A percentile compares a stretch with the other conserved stretches of the same genome.
phyloP scores from a whole-genome alignment of 2,888 invertebrate species.

The Pyrrhosoma nymphula region DNA sequence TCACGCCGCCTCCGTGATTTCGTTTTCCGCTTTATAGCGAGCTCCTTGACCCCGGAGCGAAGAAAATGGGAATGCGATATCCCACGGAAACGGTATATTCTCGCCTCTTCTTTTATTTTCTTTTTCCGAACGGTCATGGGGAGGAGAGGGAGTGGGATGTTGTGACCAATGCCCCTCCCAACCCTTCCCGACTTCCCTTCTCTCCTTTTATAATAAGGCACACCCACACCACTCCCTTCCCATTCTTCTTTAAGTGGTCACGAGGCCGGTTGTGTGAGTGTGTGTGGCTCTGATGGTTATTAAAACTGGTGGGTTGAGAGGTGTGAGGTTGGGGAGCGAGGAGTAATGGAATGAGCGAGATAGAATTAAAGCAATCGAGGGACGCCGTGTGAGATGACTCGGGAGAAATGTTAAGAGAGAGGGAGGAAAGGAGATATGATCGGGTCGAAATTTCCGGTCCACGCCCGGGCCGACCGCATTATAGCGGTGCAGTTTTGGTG shows the following conservation, averaged over 20 bases:
- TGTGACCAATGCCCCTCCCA: conserved; percentile 43
- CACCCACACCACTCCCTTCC: background rate
- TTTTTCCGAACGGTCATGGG: background rate
- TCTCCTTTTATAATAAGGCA: background rate
- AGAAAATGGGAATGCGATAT: conserved; percentile 45
- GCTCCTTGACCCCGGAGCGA: conserved; percentile 50
- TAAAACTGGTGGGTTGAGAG: background rate
- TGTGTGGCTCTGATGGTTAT: conserved; percentile 43
- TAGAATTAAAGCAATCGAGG: background rate
- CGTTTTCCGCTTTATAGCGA: background rate
- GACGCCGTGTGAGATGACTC: background rate
- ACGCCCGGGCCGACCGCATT: background rate
- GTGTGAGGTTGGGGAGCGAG: background rate
- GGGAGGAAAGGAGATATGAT: background rate
- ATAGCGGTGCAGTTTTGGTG: background rate
- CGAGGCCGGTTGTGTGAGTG: background rate
- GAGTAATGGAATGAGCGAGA: background rate
- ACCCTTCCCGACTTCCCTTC: background rate
- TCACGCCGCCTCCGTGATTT: conserved; percentile 44
- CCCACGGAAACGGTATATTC: conserved; percentile 39
- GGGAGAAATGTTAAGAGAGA: background rate
- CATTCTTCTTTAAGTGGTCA: conserved; percentile 63
- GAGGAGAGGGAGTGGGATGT: background rate
- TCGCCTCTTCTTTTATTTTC: background rate
- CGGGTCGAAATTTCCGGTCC: conserved; percentile 6